Evolutionary conservation across 1,140 invertebrate species (phyloP), one percentile per base, ranked within the genome.

Genomic region (Lepidurus apus): DNA sequence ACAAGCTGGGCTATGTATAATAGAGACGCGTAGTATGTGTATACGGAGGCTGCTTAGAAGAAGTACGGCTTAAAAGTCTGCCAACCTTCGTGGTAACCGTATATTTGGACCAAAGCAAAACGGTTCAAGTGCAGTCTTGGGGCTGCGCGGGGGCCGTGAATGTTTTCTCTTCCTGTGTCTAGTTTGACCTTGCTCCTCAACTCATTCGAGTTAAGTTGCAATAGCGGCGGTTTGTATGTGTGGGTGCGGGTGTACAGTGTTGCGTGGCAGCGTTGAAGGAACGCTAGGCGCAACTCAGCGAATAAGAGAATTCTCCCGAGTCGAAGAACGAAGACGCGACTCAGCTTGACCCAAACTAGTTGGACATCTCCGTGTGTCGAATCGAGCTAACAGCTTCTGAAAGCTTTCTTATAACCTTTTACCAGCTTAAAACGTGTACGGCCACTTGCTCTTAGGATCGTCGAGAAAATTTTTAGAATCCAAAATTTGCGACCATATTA

Each of bases 261-360:
- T 65, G 53, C 53, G 53, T 21, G 53, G 53, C 53, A 65, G 53
- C 53, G 53, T 65, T 65, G 53, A 65, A 65, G 53, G 53, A 65
- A 65, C 53, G 53, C 53, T n/a, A 65, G 53, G 53, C 53, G 53
- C 53, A 65, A 65, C 9, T 65, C 53, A 21, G 53, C 53, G 21
- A 17, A 9, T 9, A 65, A 65, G 53, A 65, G 53, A 65, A 65
- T 65, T 65, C 17, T 65, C 53, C 53, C 17, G 53, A 65, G 53
- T n/a, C 53, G 53, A 13, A 65, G 53, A 65, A 65, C 53, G 17
- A 65, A 65, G 53, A 65, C 53, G 17, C 17, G 53, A 65, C 21
- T 65, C 53, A 7, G 53, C 53, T 13, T 65, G 53, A 65, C 53
- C 53, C 53, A 65, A 34, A 65, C 53, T 65, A 21, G 53, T 65